Conservation (phyloP, 2,797 vertebrate genomes). For the Darevskia nairensis region DNA sequence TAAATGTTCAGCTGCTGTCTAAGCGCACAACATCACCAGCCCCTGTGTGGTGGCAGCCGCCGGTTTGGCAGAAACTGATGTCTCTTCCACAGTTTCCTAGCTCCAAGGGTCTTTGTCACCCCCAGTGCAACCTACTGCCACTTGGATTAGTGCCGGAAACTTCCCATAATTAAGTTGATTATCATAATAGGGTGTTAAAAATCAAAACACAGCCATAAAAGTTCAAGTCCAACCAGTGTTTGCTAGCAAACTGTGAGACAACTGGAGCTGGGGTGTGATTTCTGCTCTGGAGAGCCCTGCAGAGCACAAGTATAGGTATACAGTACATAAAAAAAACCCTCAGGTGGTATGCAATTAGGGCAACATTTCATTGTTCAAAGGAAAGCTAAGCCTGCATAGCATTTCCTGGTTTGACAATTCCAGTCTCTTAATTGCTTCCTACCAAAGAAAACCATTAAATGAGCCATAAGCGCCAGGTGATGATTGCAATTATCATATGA, state of each 20-base stretch:
- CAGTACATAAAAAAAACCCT: too few relatives aligned
- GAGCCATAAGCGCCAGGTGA: background rate
- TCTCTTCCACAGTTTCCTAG: background rate
- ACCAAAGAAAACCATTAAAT: background rate
- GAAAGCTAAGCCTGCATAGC: accelerated
- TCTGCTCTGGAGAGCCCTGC: background rate
- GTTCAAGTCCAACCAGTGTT: background rate
- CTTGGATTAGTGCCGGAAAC: background rate
- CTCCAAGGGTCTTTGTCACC: background rate
- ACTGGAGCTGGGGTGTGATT: background rate
- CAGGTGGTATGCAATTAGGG: background rate
- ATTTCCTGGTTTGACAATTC: background rate
- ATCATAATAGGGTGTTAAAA: slow-evolving; percentile 12
- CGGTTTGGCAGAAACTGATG: background rate
- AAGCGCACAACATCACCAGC: background rate
- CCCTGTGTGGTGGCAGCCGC: background rate
- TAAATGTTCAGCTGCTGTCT: background rate
- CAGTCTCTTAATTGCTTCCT: background rate
- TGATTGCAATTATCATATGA: background rate
- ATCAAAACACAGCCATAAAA: background rate
- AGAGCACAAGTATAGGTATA: background rate
- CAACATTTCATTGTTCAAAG: background rate
- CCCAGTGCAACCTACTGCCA: background rate
- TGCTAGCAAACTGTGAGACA: background rate
- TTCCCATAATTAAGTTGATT: slow-evolving; percentile 4